phyloP scores from a whole-genome alignment of 35 echinoderm and acorn worm species.

The Heliocidaris erythrogramma region DNA sequence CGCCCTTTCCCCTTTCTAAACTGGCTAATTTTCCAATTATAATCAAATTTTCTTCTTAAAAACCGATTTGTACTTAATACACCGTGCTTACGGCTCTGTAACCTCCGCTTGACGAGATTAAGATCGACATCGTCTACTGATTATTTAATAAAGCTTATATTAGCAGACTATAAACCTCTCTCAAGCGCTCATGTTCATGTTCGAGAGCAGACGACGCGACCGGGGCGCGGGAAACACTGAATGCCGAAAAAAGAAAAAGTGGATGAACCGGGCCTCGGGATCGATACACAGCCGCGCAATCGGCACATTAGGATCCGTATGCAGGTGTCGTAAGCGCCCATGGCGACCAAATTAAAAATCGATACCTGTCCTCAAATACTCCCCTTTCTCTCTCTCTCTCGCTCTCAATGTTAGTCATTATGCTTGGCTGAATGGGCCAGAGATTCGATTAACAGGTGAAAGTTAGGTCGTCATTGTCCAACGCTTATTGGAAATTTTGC shows the following conservation, averaged over 20 bases:
- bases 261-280: not conserved
- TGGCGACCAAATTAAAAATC: slow-evolving; percentile 37
- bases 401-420: not conserved
- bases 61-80: not conserved
- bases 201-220: not conserved
- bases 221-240: not conserved
- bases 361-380: not conserved
- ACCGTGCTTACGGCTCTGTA: not conserved
- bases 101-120: not conserved
- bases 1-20: not conserved
- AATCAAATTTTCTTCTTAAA: not conserved
- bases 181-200: slow-evolving; percentile 9
- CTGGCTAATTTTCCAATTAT: not conserved
- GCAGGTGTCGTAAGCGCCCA: slow-evolving; percentile 32
- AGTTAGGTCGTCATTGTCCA: not conserved
- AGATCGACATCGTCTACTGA: not conserved
- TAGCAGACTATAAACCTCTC: not conserved
- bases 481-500: not conserved
- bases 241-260: not conserved
- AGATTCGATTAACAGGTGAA: slow-evolving; percentile 34
- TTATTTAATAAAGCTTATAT: slow-evolving; percentile 6
- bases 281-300: slow-evolving; percentile 31
- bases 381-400: not conserved
- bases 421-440: not conserved
- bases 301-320: slow-evolving; percentile 13